Evolutionary conservation across 2,113 vertebrate species (phyloP).

Genomic region (Cebus imitator): DNA sequence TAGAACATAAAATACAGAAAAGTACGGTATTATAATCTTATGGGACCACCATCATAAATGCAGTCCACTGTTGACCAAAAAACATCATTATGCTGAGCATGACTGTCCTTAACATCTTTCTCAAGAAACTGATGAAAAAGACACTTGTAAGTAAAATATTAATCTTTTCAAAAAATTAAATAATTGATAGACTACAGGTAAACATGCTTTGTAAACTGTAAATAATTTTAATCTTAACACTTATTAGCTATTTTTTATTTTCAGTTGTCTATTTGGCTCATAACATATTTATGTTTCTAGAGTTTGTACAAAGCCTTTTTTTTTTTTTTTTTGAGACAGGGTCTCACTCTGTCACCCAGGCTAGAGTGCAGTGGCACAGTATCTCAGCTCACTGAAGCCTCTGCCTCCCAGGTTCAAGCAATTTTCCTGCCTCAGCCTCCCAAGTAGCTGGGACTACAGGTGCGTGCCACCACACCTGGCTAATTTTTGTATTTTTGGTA

Average conservation of each 20-base stretch:
- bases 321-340: not conserved
- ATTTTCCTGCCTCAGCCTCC: not conserved
- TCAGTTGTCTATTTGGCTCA: not conserved
- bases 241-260: not conserved
- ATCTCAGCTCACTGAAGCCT: not conserved
- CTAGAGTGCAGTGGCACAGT: not conserved
- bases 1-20: not conserved
- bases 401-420: not conserved
- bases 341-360: not conserved
- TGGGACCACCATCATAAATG: not conserved
- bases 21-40: not conserved
- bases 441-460: not conserved
- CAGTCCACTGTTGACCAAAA: not conserved
- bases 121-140: not conserved
- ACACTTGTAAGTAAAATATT: not conserved
- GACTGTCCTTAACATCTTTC: not conserved
- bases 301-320: not conserved
- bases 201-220: not conserved
- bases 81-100: not conserved
- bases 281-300: not conserved
- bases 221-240: constrained; percentile 24
- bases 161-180: constrained; percentile 12
- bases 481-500: not conserved
- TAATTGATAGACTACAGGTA: constrained; percentile 1
- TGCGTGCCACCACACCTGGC: not conserved